Evolutionary conservation across 2,797 vertebrate genomes (phyloP), one percentile per base, ranked within the genome.

Genomic region (Phrynocephalus forsythii): DNA sequence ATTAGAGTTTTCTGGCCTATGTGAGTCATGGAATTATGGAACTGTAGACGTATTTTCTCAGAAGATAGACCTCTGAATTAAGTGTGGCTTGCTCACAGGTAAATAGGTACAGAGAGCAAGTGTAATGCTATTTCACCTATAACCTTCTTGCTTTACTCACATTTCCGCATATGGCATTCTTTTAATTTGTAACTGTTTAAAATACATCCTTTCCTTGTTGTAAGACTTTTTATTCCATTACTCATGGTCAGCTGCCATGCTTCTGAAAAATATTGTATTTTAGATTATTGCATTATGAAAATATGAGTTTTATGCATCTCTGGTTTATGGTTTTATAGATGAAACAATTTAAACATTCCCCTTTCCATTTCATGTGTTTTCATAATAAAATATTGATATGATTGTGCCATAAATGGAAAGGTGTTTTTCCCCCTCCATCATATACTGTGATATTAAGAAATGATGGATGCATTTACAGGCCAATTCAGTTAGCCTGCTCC

Each of bases 321-420:
- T 85, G 69, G 76, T 90, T 30, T 85, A 63, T 81, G 38, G 82
- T 71, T 5, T 80, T 88, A 82, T 90, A 68, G 50, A 79, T 86
- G n/a, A 56, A 85, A 44, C 89, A 79, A 1, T 22, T 5, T 86
- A 73, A 76, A 88, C 92, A 81, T n/a, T 82, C 79, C 88, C 44
- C 86, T 33, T 78, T 73, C 77, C 83, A 87, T 92, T 89, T 78
- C 26, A 33, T 88, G 33, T 89, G 67, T 88, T 92, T 79, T 86
- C 87, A 93, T 78, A 87, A 91, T 82, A 92, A 90, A 82, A 26
- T 20, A 52, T 77, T 87, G 63, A 89, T 88, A 89, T 89, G 48
- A 0, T 0, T 86, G 76, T 67, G 78, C 86, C 83, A 50, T 89
- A 86, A 90, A 86, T 91, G 79, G 86, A 85, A 94, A 94, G 82